Percentiles rank a stretch among this genome's conserved stretches.
phyloP scores from a whole-genome alignment of 2,113 vertebrate species.

The Lepidothrix coronata region DNA sequence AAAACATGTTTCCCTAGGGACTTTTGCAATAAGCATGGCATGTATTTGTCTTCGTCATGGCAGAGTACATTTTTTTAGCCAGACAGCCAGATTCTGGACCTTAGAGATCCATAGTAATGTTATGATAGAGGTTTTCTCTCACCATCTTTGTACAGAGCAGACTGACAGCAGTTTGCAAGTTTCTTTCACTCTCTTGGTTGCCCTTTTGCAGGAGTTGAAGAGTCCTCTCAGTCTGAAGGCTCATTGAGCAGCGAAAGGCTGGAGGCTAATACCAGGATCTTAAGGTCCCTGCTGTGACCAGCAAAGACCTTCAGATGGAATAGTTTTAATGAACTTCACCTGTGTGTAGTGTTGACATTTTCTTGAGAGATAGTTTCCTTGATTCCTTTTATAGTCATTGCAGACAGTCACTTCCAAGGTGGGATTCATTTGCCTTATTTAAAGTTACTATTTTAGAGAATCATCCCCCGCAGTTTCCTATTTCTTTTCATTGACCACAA shows the following conservation, averaged over 20 bases:
- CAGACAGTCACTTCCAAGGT: background rate
- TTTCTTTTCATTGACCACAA: conserved; percentile 20
- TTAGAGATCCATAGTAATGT: background rate
- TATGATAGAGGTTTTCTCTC: background rate
- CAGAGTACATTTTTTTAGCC: background rate
- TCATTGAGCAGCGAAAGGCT: background rate
- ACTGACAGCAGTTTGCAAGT: background rate
- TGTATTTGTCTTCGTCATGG: background rate
- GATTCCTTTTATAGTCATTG: conserved; percentile 21
- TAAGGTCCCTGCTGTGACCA: background rate
- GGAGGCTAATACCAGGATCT: background rate
- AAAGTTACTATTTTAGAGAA: conserved; percentile 17
- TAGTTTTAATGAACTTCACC: background rate
- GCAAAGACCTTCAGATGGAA: background rate
- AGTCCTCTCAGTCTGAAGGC: background rate
- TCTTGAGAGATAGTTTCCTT: conserved; percentile 12
- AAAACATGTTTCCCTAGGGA: background rate
- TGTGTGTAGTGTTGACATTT: background rate
- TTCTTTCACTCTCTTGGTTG: background rate
- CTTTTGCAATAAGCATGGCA: background rate
- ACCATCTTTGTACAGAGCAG: background rate
- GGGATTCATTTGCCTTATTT: conserved; percentile 4
- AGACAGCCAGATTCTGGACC: background rate
- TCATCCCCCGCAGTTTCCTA: background rate
- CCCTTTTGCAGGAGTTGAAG: background rate